Percentiles rank a stretch among this genome's conserved stretches.
Conservation (phyloP, 1,140 invertebrate genomes). For the Diprion similis region DNA sequence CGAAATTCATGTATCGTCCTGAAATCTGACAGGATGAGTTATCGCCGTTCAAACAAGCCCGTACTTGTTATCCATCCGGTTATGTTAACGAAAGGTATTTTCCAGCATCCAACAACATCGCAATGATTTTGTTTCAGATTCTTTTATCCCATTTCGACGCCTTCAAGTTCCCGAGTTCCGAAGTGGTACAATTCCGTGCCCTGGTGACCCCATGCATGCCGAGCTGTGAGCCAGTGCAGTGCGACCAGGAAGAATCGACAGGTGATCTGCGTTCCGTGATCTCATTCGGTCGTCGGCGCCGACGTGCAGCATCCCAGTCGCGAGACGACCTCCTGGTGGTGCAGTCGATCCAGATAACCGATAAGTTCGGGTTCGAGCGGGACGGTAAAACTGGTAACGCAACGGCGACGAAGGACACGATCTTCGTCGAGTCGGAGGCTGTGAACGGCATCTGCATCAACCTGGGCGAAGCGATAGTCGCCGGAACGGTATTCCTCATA, state of each 20-base stretch:
- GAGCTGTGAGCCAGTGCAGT: conserved; percentile 88
- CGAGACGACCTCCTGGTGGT: conserved; percentile 87
- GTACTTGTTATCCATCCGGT: too few relatives aligned
- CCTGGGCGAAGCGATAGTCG: conserved; percentile 77
- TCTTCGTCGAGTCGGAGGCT: conserved; percentile 64
- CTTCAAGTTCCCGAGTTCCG: conserved; percentile 95
- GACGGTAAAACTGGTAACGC: conserved; percentile 51
- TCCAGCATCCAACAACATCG: too few relatives aligned
- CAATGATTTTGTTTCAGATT: conserved; percentile 65
- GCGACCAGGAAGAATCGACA: conserved; percentile 79
- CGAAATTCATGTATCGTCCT: too few relatives aligned
- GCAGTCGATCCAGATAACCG: conserved; percentile 90
- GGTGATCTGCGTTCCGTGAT: conserved; percentile 82
- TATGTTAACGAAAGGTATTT: too few relatives aligned
- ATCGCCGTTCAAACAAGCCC: too few relatives aligned
- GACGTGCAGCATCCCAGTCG: conserved; percentile 62
- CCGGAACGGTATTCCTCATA: conserved; percentile 81
- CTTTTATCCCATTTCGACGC: conserved; percentile 93
- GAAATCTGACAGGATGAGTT: too few relatives aligned
- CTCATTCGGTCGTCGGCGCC: conserved; percentile 79
- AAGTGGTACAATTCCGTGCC: conserved; percentile 93
- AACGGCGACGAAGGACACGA: conserved; percentile 53
- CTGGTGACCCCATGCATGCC: conserved; percentile 93
- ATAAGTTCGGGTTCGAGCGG: conserved; percentile 86
- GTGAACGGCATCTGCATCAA: conserved; percentile 76